Evolutionary conservation across 2,113 vertebrate genomes (phyloP).

Genomic region (Jacana jacana): DNA sequence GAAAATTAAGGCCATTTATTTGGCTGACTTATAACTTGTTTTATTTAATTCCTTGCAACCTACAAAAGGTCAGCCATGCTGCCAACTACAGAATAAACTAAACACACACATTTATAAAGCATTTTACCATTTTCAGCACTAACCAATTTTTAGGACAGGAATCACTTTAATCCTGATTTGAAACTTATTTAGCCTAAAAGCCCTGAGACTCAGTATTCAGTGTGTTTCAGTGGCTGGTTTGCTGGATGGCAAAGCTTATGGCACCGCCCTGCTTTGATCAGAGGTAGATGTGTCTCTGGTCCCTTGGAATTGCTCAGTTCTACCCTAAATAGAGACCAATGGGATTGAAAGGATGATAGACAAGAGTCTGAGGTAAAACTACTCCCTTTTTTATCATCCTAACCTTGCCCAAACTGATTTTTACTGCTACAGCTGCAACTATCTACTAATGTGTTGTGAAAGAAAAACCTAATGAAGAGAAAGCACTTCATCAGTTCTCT

Average conservation of each 20-base stretch:
- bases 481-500: neutral
- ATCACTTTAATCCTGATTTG: neutral
- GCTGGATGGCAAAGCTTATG: neutral
- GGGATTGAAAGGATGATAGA: neutral
- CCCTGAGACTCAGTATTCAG: neutral
- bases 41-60: neutral
- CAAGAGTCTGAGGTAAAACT: neutral
- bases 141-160: neutral
- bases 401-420: neutral
- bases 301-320: neutral
- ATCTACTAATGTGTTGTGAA: neutral
- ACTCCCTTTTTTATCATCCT: neutral
- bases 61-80: neutral
- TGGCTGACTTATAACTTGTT: neutral
- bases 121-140: neutral
- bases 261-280: neutral
- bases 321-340: neutral
- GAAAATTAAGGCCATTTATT: neutral
- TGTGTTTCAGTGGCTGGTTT: neutral
- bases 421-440: neutral
- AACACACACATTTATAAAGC: neutral
- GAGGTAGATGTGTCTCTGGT: neutral
- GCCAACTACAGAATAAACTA: neutral
- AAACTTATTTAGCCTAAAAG: neutral
- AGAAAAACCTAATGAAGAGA: slow-evolving; percentile 1